phyloP scores from a whole-genome alignment of 2,888 invertebrate genomes.

The Bellardia bayeri region DNA sequence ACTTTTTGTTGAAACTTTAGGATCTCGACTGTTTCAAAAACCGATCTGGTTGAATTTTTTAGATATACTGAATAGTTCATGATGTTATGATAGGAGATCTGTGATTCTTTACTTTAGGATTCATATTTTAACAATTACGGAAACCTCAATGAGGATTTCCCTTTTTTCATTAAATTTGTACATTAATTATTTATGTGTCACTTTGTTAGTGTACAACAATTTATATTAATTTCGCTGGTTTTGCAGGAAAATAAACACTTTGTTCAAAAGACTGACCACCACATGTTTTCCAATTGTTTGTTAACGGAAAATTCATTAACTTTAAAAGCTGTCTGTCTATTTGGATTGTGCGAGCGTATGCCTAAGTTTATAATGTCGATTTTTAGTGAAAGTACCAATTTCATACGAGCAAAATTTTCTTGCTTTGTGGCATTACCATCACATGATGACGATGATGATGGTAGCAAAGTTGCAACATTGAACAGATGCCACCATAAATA shows the following conservation, averaged over 20 bases:
- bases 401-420: constrained; percentile 22
- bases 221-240: neutral
- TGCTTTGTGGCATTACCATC: neutral
- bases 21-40: no score
- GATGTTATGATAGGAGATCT: no score
- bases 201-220: constrained; percentile 25
- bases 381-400: constrained; percentile 62
- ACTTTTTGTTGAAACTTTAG: no score
- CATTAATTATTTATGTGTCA: constrained; percentile 36
- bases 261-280: constrained; percentile 47
- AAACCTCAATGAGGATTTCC: neutral
- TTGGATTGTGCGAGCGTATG: neutral
- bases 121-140: no score
- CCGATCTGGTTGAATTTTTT: no score
- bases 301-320: constrained; percentile 64
- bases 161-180: neutral
- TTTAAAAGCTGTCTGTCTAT: neutral
- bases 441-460: neutral
- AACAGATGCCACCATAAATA: constrained; percentile 60
- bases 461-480: constrained; percentile 50
- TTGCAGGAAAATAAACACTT: neutral
- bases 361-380: neutral
- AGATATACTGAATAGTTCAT: no score
- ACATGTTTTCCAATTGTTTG: constrained; percentile 58
- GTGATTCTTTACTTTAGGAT: no score